Base-by-base conservation (phyloP, 1,140 invertebrate species). In the Megalopta genalis region DNA sequence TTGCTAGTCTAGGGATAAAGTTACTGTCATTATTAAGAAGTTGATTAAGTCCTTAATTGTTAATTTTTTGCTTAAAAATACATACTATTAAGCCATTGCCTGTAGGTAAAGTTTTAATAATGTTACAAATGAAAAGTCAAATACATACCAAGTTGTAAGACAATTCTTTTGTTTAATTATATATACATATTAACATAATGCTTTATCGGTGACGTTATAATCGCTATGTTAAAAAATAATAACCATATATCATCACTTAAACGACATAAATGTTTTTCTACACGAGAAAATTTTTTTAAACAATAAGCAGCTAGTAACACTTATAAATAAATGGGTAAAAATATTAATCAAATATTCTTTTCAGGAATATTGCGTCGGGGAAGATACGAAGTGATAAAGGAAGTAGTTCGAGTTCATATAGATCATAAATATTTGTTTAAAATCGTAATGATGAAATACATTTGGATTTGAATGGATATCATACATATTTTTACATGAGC, bases 101-200 rank as follows among this genome's bases (percentile, higher is more conserved):
- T 2, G 6, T 42, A 8, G 4, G 8, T 6, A 39, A 16, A 32
- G 9, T 8, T 4, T 10, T 6, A 21, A 18, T 46, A 54, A 8
- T 32, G 14, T 57, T n/a, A 9, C 2, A 0, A 63, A 39, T 5
- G 18, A 63, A 49, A 49, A 25, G 4, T 37, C 32, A 21, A 16
- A 49, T 67, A 25, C 25, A 49, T 67, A 25, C 25, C 3, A 42
- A n/a, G 2, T 69, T 23, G 23, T 77, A 70, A 62, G 57, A 70
- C 27, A 70, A 77, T 70, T 37, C n/a, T n/a, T 70, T 59, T 62
- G 23, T 77, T 77, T 77, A 77, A 49, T 77, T 62, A 77, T 77
- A 32, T 87, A 88, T 78, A 88, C 81, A 85, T 88, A 88, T 88
- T 83, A 88, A 88, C 84, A 88, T 65, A 57, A 84, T 82, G 69